A percentile compares a stretch with the other conserved stretches of the same genome.
These are phyloP conservation scores for Thamnophis sirtalis DNA, from an alignment of 2,113 vertebrate species.

Conservation along the genomic window DNA sequence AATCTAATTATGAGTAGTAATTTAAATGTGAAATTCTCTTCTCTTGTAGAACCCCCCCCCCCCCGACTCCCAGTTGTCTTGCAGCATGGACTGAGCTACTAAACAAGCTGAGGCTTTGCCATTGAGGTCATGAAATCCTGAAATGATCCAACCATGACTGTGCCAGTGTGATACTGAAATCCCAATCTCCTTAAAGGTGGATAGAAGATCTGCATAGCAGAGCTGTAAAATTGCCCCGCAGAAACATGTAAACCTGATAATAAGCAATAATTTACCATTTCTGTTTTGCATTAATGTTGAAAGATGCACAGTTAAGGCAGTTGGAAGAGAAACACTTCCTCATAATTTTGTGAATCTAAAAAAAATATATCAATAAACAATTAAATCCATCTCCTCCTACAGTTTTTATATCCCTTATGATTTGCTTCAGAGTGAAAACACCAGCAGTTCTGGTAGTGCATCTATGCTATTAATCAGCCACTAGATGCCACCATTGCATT, in stretches of 20 bases:
- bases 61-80: not conserved
- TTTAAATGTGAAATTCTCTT: not conserved
- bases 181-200: not conserved
- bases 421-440: not conserved
- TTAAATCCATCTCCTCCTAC: not conserved
- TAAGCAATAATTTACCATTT: not conserved
- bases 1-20: not conserved
- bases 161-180: not conserved
- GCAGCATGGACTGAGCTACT: not conserved
- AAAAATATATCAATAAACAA: not conserved
- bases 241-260: not conserved
- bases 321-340: not conserved
- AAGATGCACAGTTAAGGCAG: not conserved
- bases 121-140: not conserved
- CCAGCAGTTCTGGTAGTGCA: rapidly evolving
- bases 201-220: not conserved
- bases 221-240: not conserved
- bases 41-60: no score
- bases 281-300: not conserved
- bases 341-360: not conserved
- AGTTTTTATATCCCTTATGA: not conserved
- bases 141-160: not conserved
- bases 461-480: conserved; percentile 29
- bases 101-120: not conserved
- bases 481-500: conserved; percentile 54